phyloP scores from a whole-genome alignment of 2,888 invertebrate species.

The Yponomeuta evonymella region DNA sequence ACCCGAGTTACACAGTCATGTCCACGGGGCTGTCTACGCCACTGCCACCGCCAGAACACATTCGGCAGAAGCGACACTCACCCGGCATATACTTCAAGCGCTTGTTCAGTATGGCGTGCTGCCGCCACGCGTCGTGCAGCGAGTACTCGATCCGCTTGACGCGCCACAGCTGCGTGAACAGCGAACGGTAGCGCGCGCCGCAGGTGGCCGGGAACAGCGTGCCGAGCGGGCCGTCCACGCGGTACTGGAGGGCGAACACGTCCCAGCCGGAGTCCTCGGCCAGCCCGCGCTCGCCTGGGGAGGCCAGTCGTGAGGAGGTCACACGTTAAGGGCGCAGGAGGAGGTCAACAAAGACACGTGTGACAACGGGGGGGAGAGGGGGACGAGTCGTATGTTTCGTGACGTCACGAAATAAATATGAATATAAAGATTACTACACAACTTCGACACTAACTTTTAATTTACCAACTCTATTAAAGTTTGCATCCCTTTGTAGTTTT shows the following conservation, averaged over 20 bases:
- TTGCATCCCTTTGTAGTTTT: too few species aligned
- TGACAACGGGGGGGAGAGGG: too few species aligned
- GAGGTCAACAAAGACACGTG: too few species aligned
- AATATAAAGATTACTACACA: too few species aligned
- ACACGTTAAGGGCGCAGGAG: too few species aligned
- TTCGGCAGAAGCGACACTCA: constrained; percentile 31
- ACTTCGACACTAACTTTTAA: too few species aligned
- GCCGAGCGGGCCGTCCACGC: constrained; percentile 91
- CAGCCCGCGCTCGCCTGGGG: constrained; percentile 61
- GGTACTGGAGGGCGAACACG: constrained; percentile 90
- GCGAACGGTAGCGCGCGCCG: constrained; percentile 84
- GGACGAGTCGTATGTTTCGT: too few species aligned
- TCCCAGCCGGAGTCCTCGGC: constrained; percentile 92
- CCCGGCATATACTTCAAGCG: constrained; percentile 81
- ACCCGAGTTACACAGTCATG: too few species aligned
- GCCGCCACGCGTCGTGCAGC: constrained; percentile 88
- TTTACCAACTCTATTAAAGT: too few species aligned
- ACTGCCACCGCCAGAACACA: background rate
- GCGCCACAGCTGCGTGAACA: constrained; percentile 93
- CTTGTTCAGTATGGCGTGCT: constrained; percentile 85
- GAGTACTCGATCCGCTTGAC: constrained; percentile 93
- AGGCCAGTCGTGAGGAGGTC: constrained; percentile 21
- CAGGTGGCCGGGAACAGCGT: constrained; percentile 86
- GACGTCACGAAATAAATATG: too few species aligned
- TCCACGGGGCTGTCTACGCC: too few species aligned